A percentile compares a stretch with the other conserved stretches of the same genome.
phyloP scores from a whole-genome alignment of 2,888 invertebrate species.

The Ormyrus nitidulus region DNA sequence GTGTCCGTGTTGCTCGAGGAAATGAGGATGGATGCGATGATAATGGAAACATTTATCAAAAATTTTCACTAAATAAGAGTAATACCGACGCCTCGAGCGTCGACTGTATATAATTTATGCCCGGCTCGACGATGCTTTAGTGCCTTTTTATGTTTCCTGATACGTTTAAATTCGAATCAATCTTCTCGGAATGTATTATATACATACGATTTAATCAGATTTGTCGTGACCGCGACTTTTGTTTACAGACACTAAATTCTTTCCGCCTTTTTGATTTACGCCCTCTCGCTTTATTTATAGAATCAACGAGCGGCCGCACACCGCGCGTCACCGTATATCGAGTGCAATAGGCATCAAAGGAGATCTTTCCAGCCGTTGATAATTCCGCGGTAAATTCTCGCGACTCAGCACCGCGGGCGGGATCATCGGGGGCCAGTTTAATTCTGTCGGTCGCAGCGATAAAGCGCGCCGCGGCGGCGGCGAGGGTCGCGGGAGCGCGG shows the following conservation, averaged over 20 bases:
- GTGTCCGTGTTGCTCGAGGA: background rate
- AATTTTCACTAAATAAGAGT: slow-evolving; percentile 45
- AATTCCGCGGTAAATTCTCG: too few relatives aligned
- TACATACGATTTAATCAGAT: slow-evolving; percentile 23
- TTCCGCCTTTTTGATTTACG: too few relatives aligned
- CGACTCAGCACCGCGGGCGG: too few relatives aligned
- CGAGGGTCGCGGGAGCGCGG: background rate
- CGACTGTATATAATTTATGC: slow-evolving; percentile 30
- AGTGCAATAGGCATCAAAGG: too few relatives aligned
- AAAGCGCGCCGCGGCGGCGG: background rate
- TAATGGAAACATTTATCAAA: slow-evolving; percentile 54
- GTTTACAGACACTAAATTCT: slow-evolving; percentile 1
- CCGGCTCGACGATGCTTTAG: slow-evolving; percentile 4
- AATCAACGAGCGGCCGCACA: too few relatives aligned
- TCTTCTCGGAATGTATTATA: background rate
- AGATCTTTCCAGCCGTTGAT: too few relatives aligned
- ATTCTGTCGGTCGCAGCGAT: slow-evolving; percentile 40
- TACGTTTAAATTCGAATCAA: slow-evolving; percentile 47
- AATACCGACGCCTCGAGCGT: background rate
- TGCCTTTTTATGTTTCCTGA: slow-evolving; percentile 28
- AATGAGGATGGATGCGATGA: slow-evolving; percentile 39
- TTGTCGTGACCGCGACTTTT: slow-evolving; percentile 25
- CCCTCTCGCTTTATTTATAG: too few relatives aligned
- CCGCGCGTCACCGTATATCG: too few relatives aligned
- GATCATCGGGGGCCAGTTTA: slow-evolving; percentile 3